Evolutionary conservation across 2,113 vertebrate genomes (phyloP).

Genomic region (Clupea harengus): DNA sequence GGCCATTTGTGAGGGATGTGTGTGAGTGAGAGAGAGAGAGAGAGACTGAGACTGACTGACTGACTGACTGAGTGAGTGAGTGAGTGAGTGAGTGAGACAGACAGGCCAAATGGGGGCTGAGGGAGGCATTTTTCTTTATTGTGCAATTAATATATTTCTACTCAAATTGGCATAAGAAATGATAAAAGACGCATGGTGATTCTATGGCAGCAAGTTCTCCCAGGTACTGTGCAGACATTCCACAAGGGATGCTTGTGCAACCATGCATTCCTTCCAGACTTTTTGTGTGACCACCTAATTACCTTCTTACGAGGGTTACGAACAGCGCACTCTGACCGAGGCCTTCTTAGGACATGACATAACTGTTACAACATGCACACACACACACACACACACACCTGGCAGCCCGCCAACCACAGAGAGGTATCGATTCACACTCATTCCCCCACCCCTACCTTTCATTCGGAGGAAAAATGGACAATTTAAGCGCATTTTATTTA

Average conservation of each 20-base stretch:
- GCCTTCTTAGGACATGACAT: neutral
- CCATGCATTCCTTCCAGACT: neutral
- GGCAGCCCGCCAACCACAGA: neutral
- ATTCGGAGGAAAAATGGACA: neutral
- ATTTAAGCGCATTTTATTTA: conserved; percentile 38
- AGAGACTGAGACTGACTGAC: too few relatives aligned
- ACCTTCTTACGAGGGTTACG: neutral
- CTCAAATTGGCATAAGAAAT: too few relatives aligned
- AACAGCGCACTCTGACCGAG: neutral
- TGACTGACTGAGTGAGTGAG: too few relatives aligned
- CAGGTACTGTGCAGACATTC: neutral
- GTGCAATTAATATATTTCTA: too few relatives aligned
- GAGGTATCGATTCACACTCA: neutral
- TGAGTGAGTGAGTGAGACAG: neutral
- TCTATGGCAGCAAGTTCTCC: neutral
- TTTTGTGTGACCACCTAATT: neutral
- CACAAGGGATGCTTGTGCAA: neutral
- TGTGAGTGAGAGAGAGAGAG: too few relatives aligned
- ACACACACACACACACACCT: neutral
- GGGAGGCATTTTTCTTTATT: neutral
- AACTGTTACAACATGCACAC: neutral
- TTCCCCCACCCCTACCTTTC: neutral
- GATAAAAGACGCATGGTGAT: neutral
- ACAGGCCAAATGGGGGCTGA: neutral
- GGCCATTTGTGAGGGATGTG: conserved; percentile 19